Evolutionary conservation across 2,113 vertebrate genomes (phyloP), one percentile per base, ranked within the genome.

Genomic region (Neotragus moschatus): DNA sequence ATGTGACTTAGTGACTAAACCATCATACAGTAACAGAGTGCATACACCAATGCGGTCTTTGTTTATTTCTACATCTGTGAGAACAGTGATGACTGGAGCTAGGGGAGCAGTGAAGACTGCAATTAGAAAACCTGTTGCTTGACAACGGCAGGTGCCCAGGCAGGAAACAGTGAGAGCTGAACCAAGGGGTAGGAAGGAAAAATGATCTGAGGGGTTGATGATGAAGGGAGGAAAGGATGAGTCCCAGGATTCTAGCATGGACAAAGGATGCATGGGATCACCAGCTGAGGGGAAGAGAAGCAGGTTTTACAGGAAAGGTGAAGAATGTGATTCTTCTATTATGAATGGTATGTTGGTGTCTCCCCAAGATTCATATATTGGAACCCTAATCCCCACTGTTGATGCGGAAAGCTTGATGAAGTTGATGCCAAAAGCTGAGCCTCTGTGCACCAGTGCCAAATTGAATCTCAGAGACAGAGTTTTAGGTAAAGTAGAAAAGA

Each of bases 231-330:
- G 15, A 80, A 80, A 26, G 28, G 28, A 6, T 47, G 87, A 56
- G 56, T n/a, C 45, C 10, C 39, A 14, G 53, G 25, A 75, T 10
- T 28, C 11, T 28, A 15, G 53, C 47, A 1, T 33, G 13, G 60
- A 17, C 49, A 36, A 56, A 17, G 91, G 49, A 19, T 3, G 1
- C 1, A 0, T 51, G 66, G 15, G 26, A 25, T 15, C 2, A 6
- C 36, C 28, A 23, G 1, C 43, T 5, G 58, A 58, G n/a, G 25
- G 33, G 56, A 36, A 15, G 30, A 43, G 87, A 75, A 61, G 19
- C 28, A n/a, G 43, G 16, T 3, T 61, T 25, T 36, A 5, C 51
- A 75, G 36, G 11, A 53, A 77, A 53, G 11, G 21, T 16, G 36
- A 45, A 47, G 60, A 47, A 49, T 30, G 8, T 3, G 21, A 13